A percentile compares a stretch with the other conserved stretches of the same genome.
Conservation (phyloP, 2,797 vertebrate genomes). For the Protosalanx chinensis region DNA sequence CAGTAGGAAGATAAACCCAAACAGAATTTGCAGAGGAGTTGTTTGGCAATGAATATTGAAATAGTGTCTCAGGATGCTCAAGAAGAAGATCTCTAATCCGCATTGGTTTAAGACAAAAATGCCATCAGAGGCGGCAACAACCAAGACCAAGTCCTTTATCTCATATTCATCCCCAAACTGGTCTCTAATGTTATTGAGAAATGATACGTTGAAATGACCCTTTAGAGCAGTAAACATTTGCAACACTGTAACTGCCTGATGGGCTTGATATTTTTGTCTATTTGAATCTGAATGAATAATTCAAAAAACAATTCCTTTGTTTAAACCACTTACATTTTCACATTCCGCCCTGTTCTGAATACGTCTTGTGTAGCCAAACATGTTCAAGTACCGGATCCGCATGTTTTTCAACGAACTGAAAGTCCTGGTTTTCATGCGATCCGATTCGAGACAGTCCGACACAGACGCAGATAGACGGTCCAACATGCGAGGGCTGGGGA, state of each 20-base stretch:
- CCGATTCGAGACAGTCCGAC: conserved; percentile 82
- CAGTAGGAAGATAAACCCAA: conserved; percentile 35
- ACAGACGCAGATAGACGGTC: conserved; percentile 77
- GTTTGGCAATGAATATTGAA: conserved; percentile 62
- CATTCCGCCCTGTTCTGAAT: conserved; percentile 32
- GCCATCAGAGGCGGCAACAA: conserved; percentile 60
- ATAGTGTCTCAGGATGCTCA: conserved; percentile 52
- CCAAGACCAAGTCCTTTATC: conserved; percentile 15
- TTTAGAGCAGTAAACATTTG: conserved; percentile 10
- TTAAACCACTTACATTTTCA: conserved; percentile 20
- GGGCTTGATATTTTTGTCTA: not conserved
- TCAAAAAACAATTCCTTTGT: conserved; percentile 26
- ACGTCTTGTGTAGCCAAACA: conserved; percentile 75
- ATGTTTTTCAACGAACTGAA: conserved; percentile 97
- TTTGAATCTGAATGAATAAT: not conserved
- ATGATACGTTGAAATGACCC: not conserved
- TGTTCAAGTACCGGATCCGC: conserved; percentile 97
- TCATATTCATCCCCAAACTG: not conserved
- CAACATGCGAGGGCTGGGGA: conserved; percentile 76
- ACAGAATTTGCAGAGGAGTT: conserved; percentile 44
- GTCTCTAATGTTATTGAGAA: not conserved
- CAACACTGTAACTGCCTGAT: conserved; percentile 12
- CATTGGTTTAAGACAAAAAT: conserved; percentile 70
- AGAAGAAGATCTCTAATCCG: conserved; percentile 66
- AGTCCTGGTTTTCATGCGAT: conserved; percentile 92